These are phyloP conservation scores for Cerceris ruficornis DNA, from an alignment of 2,888 invertebrate species.

Conservation along the genomic window DNA sequence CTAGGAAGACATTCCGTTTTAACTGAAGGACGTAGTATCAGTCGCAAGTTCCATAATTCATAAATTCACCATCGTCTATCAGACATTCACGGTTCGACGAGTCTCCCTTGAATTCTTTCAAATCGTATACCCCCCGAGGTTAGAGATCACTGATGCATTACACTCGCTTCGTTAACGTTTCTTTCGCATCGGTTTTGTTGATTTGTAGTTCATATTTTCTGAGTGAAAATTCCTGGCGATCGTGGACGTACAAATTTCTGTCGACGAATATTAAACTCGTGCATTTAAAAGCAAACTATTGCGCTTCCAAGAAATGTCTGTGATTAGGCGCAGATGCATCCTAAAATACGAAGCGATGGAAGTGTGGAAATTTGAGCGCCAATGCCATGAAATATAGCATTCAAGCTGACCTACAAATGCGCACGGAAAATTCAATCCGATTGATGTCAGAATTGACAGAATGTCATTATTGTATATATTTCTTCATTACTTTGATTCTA, in stretches of 20 bases:
- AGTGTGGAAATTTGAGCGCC: background rate
- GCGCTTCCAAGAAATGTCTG: slow-evolving; percentile 3
- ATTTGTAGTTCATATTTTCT: slow-evolving; percentile 26
- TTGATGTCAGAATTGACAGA: no score
- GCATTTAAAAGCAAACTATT: slow-evolving; percentile 17
- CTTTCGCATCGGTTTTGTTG: slow-evolving; percentile 10
- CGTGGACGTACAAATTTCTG: slow-evolving; percentile 1
- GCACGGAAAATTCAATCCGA: no score
- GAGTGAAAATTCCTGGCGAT: slow-evolving; percentile 2
- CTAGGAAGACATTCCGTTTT: no score
- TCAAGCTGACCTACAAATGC: no score
- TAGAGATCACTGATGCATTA: background rate
- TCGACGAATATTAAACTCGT: background rate
- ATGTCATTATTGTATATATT: no score
- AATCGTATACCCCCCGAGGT: background rate
- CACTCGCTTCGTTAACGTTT: slow-evolving; percentile 24
- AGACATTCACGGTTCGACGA: background rate
- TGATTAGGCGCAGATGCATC: slow-evolving; percentile 13
- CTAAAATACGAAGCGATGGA: background rate
- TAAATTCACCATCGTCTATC: background rate
- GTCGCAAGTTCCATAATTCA: no score
- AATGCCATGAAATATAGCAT: background rate
- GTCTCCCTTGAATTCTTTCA: background rate
- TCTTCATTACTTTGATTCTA: no score
- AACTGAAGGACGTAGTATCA: no score